phyloP scores from a whole-genome alignment of 2,888 invertebrate species.

The Choristoneura rosaceana region DNA sequence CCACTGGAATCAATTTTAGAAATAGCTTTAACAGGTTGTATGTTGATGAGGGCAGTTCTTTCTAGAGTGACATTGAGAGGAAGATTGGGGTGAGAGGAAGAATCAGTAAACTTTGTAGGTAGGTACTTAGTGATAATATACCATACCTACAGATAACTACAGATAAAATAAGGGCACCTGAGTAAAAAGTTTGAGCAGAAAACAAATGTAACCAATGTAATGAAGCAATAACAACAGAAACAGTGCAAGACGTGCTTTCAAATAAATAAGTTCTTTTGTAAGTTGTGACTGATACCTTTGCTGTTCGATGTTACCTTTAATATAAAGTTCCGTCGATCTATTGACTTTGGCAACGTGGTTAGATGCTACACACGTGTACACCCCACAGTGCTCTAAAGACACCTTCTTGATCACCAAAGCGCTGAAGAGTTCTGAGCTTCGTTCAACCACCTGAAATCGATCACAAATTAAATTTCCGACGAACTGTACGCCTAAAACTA shows the following conservation, averaged over 20 bases:
- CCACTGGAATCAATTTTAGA: slow-evolving; percentile 82
- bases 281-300: no score
- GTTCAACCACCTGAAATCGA: slow-evolving; percentile 85
- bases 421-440: slow-evolving; percentile 89
- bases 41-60: no score
- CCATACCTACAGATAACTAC: not conserved
- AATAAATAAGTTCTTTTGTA: no score
- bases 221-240: no score
- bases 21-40: slow-evolving; percentile 18
- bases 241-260: no score
- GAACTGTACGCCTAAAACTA: no score
- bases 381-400: slow-evolving; percentile 88
- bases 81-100: not conserved
- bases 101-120: no score
- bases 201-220: no score
- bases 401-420: slow-evolving; percentile 90
- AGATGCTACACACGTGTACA: slow-evolving; percentile 90
- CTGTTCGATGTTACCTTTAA: slow-evolving; percentile 83
- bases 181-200: no score
- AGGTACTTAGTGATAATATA: no score
- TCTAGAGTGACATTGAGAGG: no score
- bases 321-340: slow-evolving; percentile 89
- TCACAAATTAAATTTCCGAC: not conserved
- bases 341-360: slow-evolving; percentile 90
- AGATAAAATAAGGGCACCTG: not conserved